Evolutionary conservation across 2,113 vertebrate genomes (phyloP), one percentile per base, ranked within the genome.

Genomic region (Athene cunicularia): DNA sequence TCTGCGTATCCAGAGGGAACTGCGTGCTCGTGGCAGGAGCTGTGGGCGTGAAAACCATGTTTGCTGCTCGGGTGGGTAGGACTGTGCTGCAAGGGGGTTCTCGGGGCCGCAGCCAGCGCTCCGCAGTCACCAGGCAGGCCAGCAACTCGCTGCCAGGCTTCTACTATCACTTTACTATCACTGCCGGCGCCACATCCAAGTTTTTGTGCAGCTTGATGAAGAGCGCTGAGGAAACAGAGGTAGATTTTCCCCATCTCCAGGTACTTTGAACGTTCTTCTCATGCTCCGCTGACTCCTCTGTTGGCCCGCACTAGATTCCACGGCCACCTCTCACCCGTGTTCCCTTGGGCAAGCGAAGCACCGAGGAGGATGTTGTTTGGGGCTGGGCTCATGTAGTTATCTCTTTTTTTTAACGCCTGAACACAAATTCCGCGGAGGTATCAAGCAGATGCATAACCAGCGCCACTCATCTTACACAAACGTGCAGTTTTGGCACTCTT

Each of bases 71-170:
- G 21, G 59, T 66, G 16, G 21, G 59, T 66, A 3, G 3, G n/a
- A 13, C 2, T 26, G 35, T 22, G 43, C 35, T 18, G 5, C 13
- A 24, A 24, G 35, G 32, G 15, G 60, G 21, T 5, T 16, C 9
- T 9, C 18, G 27, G 76, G 33, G 32, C 43, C 45, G 50, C 17
- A 26, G 2, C 52, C 14, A 18, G 13, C 0, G 14, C 53, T 22
- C 39, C 4, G 7, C 13, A 11, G 32, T 11, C 18, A 4, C 3
- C 27, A 8, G n/a, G 39, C 12, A 7, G 12, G 1, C 19, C 55
- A 35, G 55, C 17, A 49, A 10, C 53, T 47, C 37, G 50, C 37
- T 43, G 37, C 37, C 19, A 14, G 33, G 35, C 32, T 27, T 2
- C 58, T 27, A 47, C 45, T 47, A 47, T 21, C 19, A 47, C 45